Conservation (phyloP, 2,797 vertebrate genomes). For the Periophthalmus magnuspinnatus region DNA sequence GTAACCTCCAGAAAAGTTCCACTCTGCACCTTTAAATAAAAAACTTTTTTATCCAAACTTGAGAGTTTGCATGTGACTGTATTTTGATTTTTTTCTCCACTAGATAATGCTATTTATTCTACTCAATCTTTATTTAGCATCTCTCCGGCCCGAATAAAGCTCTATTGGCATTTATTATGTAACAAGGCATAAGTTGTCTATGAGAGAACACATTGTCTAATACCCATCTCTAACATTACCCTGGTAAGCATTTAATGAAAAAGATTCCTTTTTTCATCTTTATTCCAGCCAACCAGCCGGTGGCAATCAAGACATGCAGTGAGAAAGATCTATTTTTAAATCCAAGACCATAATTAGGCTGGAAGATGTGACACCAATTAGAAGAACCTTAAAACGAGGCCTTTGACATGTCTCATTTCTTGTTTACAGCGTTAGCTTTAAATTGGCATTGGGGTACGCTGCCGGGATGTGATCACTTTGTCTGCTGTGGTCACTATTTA, state of each 20-base stretch:
- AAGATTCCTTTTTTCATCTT: neutral
- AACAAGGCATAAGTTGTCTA: neutral
- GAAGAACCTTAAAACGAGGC: neutral
- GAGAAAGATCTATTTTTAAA: slow-evolving; percentile 1
- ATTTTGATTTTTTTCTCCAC: too few relatives aligned
- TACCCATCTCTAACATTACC: slow-evolving; percentile 1
- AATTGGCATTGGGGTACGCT: too few relatives aligned
- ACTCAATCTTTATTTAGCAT: neutral
- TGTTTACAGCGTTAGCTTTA: neutral
- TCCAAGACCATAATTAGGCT: neutral
- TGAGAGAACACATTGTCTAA: slow-evolving; percentile 5
- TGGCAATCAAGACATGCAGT: slow-evolving; percentile 5
- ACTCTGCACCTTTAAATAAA: too few relatives aligned
- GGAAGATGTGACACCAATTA: neutral
- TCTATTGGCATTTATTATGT: neutral
- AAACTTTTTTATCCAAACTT: too few relatives aligned
- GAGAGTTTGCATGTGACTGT: too few relatives aligned
- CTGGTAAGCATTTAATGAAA: neutral
- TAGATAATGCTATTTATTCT: neutral
- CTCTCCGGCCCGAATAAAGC: neutral
- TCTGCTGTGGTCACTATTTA: too few relatives aligned
- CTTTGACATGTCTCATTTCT: neutral
- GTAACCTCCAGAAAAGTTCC: too few relatives aligned
- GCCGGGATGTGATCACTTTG: too few relatives aligned
- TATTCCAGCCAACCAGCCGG: neutral